Evolutionary conservation across 2,113 vertebrate species (phyloP).

Genomic region (Micronycteris hirsuta): DNA sequence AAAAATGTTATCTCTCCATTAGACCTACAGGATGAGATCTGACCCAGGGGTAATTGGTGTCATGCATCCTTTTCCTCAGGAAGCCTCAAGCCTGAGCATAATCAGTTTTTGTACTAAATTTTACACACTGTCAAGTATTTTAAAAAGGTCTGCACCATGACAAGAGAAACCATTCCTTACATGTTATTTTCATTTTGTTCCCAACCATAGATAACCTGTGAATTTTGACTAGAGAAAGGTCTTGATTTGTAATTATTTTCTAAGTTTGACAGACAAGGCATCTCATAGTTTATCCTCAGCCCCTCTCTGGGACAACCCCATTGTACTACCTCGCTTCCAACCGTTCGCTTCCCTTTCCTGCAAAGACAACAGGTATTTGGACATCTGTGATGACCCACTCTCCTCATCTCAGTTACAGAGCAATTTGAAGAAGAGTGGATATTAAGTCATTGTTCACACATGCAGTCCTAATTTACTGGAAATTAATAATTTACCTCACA

Average conservation of each 20-base stretch:
- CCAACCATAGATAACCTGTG: neutral
- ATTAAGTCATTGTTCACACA: neutral
- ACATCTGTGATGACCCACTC: neutral
- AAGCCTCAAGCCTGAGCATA: neutral
- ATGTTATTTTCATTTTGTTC: conserved; percentile 20
- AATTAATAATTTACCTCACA: neutral
- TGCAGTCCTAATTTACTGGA: neutral
- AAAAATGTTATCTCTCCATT: neutral
- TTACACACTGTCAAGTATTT: neutral
- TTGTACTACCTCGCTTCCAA: neutral
- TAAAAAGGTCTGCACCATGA: neutral
- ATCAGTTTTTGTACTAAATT: neutral
- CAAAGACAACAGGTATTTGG: neutral
- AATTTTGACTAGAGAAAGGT: neutral
- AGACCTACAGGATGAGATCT: neutral
- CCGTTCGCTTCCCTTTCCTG: neutral
- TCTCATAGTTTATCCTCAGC: neutral
- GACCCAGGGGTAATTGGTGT: neutral
- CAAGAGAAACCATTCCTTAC: neutral
- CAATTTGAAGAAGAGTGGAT: neutral
- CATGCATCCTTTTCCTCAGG: neutral
- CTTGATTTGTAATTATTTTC: conserved; percentile 1
- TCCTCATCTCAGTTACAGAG: neutral
- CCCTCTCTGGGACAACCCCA: neutral
- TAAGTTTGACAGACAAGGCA: neutral